phyloP scores from a whole-genome alignment of 2,797 vertebrate species.

The Monodelphis domestica region DNA sequence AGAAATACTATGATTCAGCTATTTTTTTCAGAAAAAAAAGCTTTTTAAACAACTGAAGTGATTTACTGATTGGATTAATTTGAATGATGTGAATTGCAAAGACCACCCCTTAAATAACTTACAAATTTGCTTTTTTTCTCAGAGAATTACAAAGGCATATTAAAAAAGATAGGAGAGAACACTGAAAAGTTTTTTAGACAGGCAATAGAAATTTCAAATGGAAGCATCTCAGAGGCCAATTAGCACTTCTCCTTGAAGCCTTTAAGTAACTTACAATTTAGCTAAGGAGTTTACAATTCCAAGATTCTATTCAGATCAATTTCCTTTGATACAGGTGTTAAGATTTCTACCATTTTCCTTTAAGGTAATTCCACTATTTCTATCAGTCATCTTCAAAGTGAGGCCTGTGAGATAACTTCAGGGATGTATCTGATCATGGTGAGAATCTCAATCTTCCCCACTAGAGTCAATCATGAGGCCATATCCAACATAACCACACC shows the following conservation, averaged over 20 bases:
- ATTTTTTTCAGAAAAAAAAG: constrained; percentile 52
- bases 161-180: constrained; percentile 56
- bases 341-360: background rate
- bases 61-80: constrained; percentile 54
- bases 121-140: constrained; percentile 57
- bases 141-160: constrained; percentile 57
- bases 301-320: background rate
- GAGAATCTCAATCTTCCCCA: background rate
- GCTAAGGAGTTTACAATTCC: background rate
- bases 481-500: background rate
- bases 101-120: constrained; percentile 25
- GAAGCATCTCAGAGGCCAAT: constrained; percentile 30
- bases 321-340: background rate
- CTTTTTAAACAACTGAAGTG: background rate
- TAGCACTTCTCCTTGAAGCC: constrained; percentile 12
- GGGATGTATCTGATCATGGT: background rate
- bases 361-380: background rate
- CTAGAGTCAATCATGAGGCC: background rate
- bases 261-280: background rate
- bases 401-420: background rate
- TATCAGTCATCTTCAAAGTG: background rate
- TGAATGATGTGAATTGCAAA: constrained; percentile 68
- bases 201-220: constrained; percentile 38
- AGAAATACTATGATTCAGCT: constrained; percentile 58
- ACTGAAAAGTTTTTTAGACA: constrained; percentile 59